phyloP scores from a whole-genome alignment of 2,888 invertebrate species.

The Lithophane socia region DNA sequence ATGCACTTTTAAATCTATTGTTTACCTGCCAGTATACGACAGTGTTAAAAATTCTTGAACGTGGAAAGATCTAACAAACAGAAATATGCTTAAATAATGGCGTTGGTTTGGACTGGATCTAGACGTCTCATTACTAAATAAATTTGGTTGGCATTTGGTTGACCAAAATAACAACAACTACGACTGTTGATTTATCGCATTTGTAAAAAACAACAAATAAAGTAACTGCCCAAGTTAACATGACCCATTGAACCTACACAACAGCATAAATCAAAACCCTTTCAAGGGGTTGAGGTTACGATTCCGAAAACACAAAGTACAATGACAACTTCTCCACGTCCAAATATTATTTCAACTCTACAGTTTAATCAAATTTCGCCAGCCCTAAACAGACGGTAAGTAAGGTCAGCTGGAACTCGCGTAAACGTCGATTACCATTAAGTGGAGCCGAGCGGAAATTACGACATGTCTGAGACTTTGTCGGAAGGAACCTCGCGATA shows the following conservation, averaged over 20 bases:
- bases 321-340: conserved; percentile 6
- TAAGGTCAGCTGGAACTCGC: conserved; percentile 45
- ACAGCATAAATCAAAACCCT: background rate
- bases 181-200: background rate
- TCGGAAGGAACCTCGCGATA: conserved; percentile 52
- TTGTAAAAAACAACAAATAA: background rate
- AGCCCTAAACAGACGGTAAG: conserved; percentile 43
- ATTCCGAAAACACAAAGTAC: conserved; percentile 1
- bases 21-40: background rate
- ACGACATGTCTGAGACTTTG: conserved; percentile 67
- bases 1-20: background rate
- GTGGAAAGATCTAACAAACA: background rate
- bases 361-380: conserved; percentile 44
- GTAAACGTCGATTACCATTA: conserved; percentile 71
- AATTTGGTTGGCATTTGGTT: background rate
- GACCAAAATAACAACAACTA: background rate
- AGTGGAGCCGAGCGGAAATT: conserved; percentile 71
- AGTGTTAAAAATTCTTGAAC: background rate
- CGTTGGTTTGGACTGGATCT: background rate
- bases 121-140: no score
- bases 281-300: no score
- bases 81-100: background rate
- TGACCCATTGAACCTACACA: background rate
- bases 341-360: conserved; percentile 42
- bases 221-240: background rate